Conservation (phyloP, 23 tunicate species). For the Clavelina lepadiformis region DNA sequence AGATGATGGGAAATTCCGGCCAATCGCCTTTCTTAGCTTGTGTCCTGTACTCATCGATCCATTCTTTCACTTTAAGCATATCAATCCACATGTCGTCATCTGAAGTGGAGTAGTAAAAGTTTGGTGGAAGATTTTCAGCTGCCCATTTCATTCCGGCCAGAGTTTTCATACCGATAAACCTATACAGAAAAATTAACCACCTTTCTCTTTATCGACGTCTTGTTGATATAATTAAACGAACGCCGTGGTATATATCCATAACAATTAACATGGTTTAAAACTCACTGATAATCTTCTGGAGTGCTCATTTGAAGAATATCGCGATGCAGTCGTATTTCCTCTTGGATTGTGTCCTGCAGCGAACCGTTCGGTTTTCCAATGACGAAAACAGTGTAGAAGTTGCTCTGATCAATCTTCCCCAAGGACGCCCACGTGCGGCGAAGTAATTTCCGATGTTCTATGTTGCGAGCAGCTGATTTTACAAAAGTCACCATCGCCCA, state of each 20-base stretch:
- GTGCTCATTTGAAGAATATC: constrained; percentile 23
- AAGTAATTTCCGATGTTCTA: constrained; percentile 22
- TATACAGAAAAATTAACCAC: constrained; percentile 4
- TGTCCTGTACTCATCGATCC: not conserved
- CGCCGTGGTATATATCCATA: no score
- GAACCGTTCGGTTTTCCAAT: constrained; percentile 11
- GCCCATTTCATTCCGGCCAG: constrained; percentile 31
- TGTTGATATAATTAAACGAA: no score
- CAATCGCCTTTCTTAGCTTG: constrained; percentile 1
- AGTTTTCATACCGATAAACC: constrained; percentile 1
- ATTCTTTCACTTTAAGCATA: constrained; percentile 2
- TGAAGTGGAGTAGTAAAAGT: constrained; percentile 3
- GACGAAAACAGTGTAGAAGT: constrained; percentile 44
- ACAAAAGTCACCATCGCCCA: constrained; percentile 46
- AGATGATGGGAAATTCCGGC: constrained; percentile 22
- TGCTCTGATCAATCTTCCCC: constrained; percentile 13
- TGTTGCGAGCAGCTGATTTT: constrained; percentile 12
- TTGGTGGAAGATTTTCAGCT: not conserved
- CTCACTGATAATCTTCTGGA: no score
- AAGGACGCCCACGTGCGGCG: constrained; percentile 61
- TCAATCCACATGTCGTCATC: constrained; percentile 22
- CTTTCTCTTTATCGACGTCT: no score
- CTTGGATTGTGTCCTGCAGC: constrained; percentile 3
- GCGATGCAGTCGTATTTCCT: constrained; percentile 10
- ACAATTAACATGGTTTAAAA: no score